phyloP scores from a whole-genome alignment of 1,140 invertebrate species.

The Calephelis nemesis region DNA sequence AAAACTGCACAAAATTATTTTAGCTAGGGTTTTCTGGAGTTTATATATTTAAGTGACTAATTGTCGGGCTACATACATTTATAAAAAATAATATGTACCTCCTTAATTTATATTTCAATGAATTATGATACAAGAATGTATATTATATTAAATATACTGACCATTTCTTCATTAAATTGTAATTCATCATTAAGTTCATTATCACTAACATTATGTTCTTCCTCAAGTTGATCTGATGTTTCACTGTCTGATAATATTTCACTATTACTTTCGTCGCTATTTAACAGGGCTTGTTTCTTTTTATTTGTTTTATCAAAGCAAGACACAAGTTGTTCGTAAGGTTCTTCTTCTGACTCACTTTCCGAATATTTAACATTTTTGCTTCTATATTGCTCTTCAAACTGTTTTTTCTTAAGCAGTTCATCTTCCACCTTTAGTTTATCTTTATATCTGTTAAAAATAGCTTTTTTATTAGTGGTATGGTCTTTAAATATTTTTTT shows the following conservation, averaged over 20 bases:
- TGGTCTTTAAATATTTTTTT: constrained; percentile 52
- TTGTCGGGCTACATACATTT: too few relatives aligned
- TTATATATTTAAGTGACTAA: too few relatives aligned
- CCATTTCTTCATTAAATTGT: constrained; percentile 37
- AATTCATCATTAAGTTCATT: constrained; percentile 51
- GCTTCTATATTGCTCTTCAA: constrained; percentile 55
- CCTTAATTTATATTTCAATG: not conserved
- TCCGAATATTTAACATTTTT: constrained; percentile 56
- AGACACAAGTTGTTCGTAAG: constrained; percentile 77
- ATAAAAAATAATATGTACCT: not conserved
- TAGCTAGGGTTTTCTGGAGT: too few relatives aligned
- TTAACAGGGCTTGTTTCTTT: not conserved
- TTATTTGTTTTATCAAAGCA: constrained; percentile 70
- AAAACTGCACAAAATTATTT: too few relatives aligned
- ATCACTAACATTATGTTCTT: constrained; percentile 46
- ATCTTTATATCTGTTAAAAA: constrained; percentile 76
- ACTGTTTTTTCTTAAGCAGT: constrained; percentile 54
- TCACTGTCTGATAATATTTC: not conserved
- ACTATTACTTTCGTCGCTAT: not conserved
- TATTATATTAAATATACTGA: constrained; percentile 24
- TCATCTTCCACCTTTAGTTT: constrained; percentile 70
- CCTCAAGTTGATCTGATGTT: constrained; percentile 15
- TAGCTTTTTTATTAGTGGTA: constrained; percentile 61
- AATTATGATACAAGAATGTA: not conserved
- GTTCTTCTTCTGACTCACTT: constrained; percentile 79